Percentiles rank a stretch among this genome's conserved stretches.
phyloP scores from a whole-genome alignment of 2,888 invertebrate species.

The Anagyrus pseudococci region DNA sequence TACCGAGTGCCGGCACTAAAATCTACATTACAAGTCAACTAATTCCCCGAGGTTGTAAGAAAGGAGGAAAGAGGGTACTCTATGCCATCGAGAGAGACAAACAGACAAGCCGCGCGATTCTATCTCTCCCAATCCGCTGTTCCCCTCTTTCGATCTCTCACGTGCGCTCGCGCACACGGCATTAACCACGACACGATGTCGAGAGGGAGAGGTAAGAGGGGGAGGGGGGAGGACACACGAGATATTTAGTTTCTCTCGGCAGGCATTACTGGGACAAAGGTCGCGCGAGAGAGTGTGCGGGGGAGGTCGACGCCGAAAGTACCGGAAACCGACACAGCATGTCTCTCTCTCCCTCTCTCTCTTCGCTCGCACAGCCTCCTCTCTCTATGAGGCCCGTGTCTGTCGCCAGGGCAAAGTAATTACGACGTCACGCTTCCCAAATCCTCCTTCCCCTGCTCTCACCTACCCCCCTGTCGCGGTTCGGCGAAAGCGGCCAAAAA shows the following conservation, averaged over 20 bases:
- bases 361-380: not conserved
- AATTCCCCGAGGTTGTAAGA: not conserved
- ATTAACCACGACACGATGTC: not conserved
- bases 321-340: constrained; percentile 6
- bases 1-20: not conserved
- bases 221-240: not conserved
- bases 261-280: constrained; percentile 20
- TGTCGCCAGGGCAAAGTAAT: constrained; percentile 25
- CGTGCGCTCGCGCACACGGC: too few relatives aligned
- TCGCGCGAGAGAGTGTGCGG: not conserved
- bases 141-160: too few relatives aligned
- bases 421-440: constrained; percentile 11
- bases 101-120: too few relatives aligned
- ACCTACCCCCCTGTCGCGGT: not conserved
- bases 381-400: constrained; percentile 5
- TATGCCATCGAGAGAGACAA: too few relatives aligned
- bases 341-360: not conserved
- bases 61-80: not conserved
- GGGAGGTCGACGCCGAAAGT: constrained; percentile 5
- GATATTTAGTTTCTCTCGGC: not conserved
- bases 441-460: not conserved
- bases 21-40: not conserved
- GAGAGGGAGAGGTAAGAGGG: not conserved
- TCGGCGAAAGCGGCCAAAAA: not conserved
- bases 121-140: too few relatives aligned